Base-by-base conservation (phyloP, 2,888 invertebrate genomes). In the Pemphredon lugubris region DNA sequence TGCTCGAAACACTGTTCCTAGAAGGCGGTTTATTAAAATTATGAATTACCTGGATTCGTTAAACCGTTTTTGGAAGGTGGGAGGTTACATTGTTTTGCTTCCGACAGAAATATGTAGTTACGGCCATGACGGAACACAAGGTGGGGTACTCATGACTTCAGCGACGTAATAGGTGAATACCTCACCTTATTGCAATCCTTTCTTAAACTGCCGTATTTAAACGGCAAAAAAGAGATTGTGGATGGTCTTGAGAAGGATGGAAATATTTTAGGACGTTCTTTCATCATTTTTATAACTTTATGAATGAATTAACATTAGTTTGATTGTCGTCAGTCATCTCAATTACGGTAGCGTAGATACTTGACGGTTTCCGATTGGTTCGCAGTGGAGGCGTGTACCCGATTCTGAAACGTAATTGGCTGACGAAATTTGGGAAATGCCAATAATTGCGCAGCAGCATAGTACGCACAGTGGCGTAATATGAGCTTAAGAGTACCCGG, bases 311-410 rank as follows among this genome's bases (percentile, higher is more conserved):
- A n/a, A n/a, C n/a, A n/a, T n/a, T n/a, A n/a, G 77, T 78, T 85
- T 82, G 75, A 77, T 82, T 76, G 72, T 74, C 64, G 48, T 47
- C 75, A 71, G 72, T 75, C 76, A 78, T 77, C 54, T 67, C 58
- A 60, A 65, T 69, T 75, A 67, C 42, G 57, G 67, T 55, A 65
- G 54, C 42, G 64, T 63, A 51, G 48, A 65, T 44, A 51, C 53
- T 40, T 45, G 2, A 42, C 11, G 16, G 11, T 0, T 4, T 59
- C 42, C 5, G 34, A 83, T 84, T 83, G 79, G 84, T 32, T 30
- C 30, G 11, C 5, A 7, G 23, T 16, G 59, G 68, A 82, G 83
- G 82, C 74, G 75, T 75, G 81, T 78, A 61, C 77, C 6, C 20
- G 30, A 47, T 32, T 13, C 26, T 14, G 6, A 16, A 11, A n/a